These are phyloP conservation scores for Enhydra lutris DNA, from an alignment of 2,113 vertebrate genomes.

Conservation along the genomic window DNA sequence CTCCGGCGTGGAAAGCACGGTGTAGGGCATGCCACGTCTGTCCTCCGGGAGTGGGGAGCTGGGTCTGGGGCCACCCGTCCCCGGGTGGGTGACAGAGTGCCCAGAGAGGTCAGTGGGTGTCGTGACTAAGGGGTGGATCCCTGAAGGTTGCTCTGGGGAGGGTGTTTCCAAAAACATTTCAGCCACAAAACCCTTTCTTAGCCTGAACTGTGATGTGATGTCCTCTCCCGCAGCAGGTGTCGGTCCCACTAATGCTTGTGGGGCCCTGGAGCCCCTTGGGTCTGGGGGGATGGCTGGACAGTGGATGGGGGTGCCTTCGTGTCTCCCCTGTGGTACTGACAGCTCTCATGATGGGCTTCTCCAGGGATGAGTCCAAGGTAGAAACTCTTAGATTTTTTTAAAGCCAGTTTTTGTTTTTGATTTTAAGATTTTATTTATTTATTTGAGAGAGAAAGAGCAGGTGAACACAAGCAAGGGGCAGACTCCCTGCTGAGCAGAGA, in stretches of 20 bases:
- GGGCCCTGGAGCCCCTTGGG: not conserved
- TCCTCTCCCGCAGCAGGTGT: not conserved
- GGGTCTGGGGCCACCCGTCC: fast-evolving
- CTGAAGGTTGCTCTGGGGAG: not conserved
- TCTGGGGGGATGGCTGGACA: not conserved
- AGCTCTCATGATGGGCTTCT: fast-evolving
- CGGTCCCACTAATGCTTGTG: not conserved
- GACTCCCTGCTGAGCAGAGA: not conserved
- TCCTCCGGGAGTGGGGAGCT: not conserved
- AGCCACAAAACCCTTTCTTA: not conserved
- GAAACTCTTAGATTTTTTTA: not conserved
- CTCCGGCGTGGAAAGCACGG: fast-evolving
- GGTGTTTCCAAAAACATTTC: not conserved
- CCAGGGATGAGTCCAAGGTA: not conserved
- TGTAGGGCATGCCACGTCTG: fast-evolving
- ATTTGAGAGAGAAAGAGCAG: not conserved
- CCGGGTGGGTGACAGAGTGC: not conserved
- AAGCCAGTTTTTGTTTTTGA: not conserved
- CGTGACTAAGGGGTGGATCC: not conserved
- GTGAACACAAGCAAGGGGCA: not conserved
- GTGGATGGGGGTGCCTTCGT: not conserved
- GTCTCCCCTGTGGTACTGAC: not conserved
- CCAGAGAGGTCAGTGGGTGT: not conserved
- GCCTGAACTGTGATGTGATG: fast-evolving
- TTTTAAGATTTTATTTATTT: not conserved